Percentiles rank a stretch among this genome's conserved stretches.
These are phyloP conservation scores for Tipula lateralis DNA, from an alignment of 2,888 invertebrate genomes.

Conservation along the genomic window DNA sequence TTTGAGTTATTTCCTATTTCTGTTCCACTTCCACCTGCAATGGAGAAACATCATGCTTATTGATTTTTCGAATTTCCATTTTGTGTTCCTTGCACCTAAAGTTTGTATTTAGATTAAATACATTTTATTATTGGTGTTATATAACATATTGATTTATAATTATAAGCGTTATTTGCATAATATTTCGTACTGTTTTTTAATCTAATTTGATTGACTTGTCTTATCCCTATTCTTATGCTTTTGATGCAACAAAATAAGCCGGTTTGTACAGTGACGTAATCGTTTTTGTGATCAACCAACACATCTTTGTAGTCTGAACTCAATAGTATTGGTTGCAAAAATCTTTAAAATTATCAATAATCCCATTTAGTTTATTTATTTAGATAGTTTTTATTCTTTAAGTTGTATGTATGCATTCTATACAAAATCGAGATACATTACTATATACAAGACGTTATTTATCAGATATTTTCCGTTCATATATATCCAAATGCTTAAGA, in stretches of 20 bases:
- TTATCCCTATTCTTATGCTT: too few relatives aligned
- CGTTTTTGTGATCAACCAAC: not conserved
- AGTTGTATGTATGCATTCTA: not conserved
- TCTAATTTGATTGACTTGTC: not conserved
- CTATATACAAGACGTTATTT: not conserved
- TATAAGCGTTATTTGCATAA: not conserved
- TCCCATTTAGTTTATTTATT: not conserved
- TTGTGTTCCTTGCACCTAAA: not conserved
- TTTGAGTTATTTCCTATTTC: not conserved
- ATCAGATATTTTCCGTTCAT: not conserved
- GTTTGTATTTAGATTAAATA: not conserved
- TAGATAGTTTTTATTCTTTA: not conserved
- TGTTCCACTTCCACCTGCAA: too few relatives aligned
- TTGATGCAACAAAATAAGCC: not conserved
- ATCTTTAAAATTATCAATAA: not conserved
- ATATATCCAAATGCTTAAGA: not conserved
- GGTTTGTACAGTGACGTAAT: not conserved
- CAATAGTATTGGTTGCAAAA: not conserved
- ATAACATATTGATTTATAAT: not conserved
- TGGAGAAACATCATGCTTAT: not conserved
- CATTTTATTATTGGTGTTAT: not conserved
- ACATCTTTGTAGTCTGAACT: not conserved
- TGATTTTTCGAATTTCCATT: conserved; percentile 19
- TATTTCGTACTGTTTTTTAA: too few relatives aligned
- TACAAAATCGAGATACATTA: too few relatives aligned